Evolutionary conservation across 92 coral and sea anemone species (phyloP).

Genomic region (Nematostella vectensis): DNA sequence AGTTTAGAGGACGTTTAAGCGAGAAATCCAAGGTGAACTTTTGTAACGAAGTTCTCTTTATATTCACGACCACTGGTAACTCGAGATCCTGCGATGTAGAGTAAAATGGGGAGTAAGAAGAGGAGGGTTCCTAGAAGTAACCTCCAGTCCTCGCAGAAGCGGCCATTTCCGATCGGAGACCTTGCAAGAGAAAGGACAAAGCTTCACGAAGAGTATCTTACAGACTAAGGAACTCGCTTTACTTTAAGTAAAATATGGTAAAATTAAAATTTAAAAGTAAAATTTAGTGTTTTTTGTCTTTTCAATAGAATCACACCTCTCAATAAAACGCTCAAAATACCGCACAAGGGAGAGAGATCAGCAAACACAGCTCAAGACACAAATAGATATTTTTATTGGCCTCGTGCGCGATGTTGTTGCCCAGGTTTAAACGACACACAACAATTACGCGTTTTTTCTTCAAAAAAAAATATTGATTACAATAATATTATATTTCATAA

Average conservation of each 20-base stretch:
- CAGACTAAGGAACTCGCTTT: conserved; percentile 28
- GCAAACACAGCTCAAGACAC: too few relatives aligned
- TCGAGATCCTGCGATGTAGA: neutral
- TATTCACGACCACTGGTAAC: neutral
- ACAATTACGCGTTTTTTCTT: neutral
- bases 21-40: neutral
- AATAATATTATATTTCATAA: neutral
- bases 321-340: too few relatives aligned
- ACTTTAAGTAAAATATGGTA: neutral
- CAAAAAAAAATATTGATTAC: neutral
- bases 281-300: neutral
- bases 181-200: conserved; percentile 37
- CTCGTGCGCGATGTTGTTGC: neutral
- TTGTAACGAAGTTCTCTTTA: conserved; percentile 5
- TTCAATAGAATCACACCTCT: neutral
- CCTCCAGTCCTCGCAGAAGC: conserved; percentile 16
- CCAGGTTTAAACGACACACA: neutral
- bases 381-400: conserved; percentile 2
- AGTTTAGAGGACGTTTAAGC: neutral
- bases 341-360: too few relatives aligned
- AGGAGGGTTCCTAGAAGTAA: conserved; percentile 29
- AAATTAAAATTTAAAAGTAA: too few relatives aligned
- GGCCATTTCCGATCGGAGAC: conserved; percentile 40
- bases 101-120: conserved; percentile 19
- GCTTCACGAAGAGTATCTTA: conserved; percentile 34